Evolutionary conservation across 2,888 invertebrate genomes (phyloP).

Genomic region (Scaptomyza flava): DNA sequence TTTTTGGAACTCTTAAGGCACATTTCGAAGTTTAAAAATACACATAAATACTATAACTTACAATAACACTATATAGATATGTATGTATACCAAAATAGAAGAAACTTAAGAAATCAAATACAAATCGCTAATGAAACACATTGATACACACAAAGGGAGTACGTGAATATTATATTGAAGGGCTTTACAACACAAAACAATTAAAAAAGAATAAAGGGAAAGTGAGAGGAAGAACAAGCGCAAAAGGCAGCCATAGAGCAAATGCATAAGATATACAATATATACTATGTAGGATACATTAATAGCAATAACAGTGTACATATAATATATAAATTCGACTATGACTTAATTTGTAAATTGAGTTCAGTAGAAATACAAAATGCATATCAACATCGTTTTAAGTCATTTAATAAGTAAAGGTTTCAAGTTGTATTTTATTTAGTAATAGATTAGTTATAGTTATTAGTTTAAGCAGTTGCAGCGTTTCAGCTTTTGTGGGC

Average conservation of each 20-base stretch:
- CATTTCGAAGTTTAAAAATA: conserved; percentile 65
- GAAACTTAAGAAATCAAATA: conserved; percentile 15
- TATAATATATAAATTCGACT: conserved; percentile 71
- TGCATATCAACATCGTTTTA: conserved; percentile 58
- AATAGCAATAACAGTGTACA: conserved; percentile 59
- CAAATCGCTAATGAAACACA: conserved; percentile 27
- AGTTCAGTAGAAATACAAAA: conserved; percentile 65
- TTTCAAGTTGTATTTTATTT: conserved; percentile 1
- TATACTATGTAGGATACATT: conserved; percentile 37
- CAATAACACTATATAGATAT: conserved; percentile 38
- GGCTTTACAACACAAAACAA: conserved; percentile 35
- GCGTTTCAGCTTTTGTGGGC: conserved; percentile 32
- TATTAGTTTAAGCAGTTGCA: conserved; percentile 43
- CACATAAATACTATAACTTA: conserved; percentile 51
- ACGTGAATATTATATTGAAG: conserved; percentile 12
- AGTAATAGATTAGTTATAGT: conserved; percentile 17
- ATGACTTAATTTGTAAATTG: conserved; percentile 62
- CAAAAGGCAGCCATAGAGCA: conserved; percentile 53
- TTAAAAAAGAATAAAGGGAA: not conserved
- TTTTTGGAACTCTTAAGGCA: conserved; percentile 72
- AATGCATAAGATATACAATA: conserved; percentile 25
- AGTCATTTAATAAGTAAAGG: conserved; percentile 46
- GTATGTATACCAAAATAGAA: conserved; percentile 29
- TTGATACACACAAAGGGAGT: conserved; percentile 20
- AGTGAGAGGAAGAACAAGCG: conserved; percentile 47